Evolutionary conservation across 2,113 vertebrate species (phyloP).

Genomic region (Tinamus guttatus): DNA sequence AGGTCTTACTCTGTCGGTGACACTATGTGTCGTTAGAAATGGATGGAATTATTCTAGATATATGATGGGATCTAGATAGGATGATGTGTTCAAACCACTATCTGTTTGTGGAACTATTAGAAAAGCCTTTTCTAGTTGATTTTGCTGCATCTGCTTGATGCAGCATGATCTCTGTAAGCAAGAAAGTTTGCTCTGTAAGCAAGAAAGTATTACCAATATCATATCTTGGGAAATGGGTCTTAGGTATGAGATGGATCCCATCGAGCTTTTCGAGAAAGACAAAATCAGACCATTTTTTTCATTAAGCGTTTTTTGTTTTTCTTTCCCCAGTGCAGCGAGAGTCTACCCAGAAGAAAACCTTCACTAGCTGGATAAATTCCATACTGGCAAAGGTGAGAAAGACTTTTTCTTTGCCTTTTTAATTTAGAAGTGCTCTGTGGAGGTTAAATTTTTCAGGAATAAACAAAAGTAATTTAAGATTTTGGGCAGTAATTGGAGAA

Average conservation of each 20-base stretch:
- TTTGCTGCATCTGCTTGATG: background rate
- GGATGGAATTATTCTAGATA: rapidly evolving
- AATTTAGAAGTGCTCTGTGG: background rate
- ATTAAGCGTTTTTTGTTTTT: background rate
- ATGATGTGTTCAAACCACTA: rapidly evolving
- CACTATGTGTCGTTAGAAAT: background rate
- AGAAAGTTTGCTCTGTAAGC: background rate
- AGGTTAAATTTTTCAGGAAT: background rate
- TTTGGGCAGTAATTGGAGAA: background rate
- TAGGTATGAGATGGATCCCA: background rate
- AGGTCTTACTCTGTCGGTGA: background rate
- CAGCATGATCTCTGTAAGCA: background rate
- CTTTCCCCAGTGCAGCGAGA: conserved; percentile 87
- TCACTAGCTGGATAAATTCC: conserved; percentile 97
- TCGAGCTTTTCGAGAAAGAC: background rate
- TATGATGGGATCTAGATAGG: background rate
- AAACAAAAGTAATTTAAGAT: background rate
- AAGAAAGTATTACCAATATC: background rate
- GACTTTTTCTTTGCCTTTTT: background rate
- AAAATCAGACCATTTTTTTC: background rate
- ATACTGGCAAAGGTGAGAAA: conserved; percentile 89
- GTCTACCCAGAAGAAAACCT: conserved; percentile 94
- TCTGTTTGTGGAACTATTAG: background rate
- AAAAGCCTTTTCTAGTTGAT: background rate
- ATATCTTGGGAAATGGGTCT: background rate